phyloP scores from a whole-genome alignment of 2,888 invertebrate genomes.

The Tipula helvola region DNA sequence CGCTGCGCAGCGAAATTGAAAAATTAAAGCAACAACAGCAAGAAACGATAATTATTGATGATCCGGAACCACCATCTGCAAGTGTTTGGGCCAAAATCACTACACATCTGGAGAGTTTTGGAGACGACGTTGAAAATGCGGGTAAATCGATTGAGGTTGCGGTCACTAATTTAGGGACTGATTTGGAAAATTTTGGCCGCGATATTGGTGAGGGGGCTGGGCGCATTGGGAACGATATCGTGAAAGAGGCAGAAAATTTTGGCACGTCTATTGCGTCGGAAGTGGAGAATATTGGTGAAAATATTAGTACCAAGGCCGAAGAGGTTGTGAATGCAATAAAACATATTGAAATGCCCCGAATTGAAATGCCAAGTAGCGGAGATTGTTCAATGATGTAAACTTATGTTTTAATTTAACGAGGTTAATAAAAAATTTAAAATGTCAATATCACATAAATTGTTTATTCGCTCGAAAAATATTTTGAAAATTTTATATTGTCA shows the following conservation, averaged over 20 bases:
- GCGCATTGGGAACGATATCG: background rate
- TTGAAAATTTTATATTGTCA: too few species aligned
- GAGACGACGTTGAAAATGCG: background rate
- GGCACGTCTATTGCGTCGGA: background rate
- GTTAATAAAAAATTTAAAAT: too few species aligned
- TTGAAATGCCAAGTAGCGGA: background rate
- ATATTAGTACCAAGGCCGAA: background rate
- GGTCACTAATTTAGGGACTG: background rate
- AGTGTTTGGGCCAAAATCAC: background rate
- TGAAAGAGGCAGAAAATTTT: background rate
- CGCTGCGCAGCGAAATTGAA: background rate
- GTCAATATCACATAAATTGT: too few species aligned
- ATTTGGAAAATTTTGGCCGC: background rate
- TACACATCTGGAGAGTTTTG: background rate
- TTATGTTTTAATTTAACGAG: too few species aligned
- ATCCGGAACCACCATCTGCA: background rate
- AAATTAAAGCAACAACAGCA: background rate
- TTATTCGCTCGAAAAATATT: too few species aligned
- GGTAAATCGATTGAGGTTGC: background rate
- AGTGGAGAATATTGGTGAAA: background rate
- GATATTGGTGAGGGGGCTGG: background rate
- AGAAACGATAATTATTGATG: background rate
- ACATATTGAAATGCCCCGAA: background rate
- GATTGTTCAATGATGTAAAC: background rate
- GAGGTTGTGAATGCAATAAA: background rate